phyloP scores from a whole-genome alignment of 2,888 invertebrate species.

The Lepidochitona cinerea region DNA sequence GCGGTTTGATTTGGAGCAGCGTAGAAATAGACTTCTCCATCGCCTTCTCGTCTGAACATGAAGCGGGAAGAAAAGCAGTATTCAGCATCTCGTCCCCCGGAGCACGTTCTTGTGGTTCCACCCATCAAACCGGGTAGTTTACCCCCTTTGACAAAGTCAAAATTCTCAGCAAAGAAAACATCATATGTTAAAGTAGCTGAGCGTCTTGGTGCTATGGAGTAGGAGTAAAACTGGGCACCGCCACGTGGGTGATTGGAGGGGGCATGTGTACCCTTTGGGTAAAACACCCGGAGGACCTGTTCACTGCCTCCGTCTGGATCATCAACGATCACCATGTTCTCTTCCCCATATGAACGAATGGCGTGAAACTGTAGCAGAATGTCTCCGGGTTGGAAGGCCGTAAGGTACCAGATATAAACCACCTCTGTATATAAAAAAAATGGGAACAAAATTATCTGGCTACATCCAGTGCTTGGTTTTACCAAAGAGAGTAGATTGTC shows the following conservation, averaged over 20 bases:
- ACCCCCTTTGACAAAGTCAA: slow-evolving; percentile 41
- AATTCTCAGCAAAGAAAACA: slow-evolving; percentile 31
- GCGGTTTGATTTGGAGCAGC: slow-evolving; percentile 36
- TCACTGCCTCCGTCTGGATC: slow-evolving; percentile 33
- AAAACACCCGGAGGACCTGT: slow-evolving; percentile 38
- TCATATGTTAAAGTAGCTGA: slow-evolving; percentile 34
- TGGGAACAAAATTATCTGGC: no score
- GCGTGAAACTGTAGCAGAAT: slow-evolving; percentile 9
- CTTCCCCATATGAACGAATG: slow-evolving; percentile 20
- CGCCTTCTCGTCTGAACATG: slow-evolving; percentile 52
- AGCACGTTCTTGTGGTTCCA: slow-evolving; percentile 33
- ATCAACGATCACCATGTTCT: slow-evolving; percentile 29
- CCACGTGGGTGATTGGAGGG: slow-evolving; percentile 19
- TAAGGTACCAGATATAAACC: neutral
- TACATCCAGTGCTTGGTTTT: no score
- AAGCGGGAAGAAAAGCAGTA: slow-evolving; percentile 50
- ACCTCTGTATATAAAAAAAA: no score
- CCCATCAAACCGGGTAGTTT: slow-evolving; percentile 51
- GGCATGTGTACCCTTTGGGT: slow-evolving; percentile 24
- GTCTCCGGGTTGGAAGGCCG: neutral
- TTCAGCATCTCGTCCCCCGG: slow-evolving; percentile 43
- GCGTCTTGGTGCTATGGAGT: slow-evolving; percentile 24
- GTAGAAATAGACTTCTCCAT: slow-evolving; percentile 55
- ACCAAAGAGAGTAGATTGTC: no score
- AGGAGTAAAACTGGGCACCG: slow-evolving; percentile 42